phyloP scores from a whole-genome alignment of 2,888 invertebrate species.

The Brenthis hecate region DNA sequence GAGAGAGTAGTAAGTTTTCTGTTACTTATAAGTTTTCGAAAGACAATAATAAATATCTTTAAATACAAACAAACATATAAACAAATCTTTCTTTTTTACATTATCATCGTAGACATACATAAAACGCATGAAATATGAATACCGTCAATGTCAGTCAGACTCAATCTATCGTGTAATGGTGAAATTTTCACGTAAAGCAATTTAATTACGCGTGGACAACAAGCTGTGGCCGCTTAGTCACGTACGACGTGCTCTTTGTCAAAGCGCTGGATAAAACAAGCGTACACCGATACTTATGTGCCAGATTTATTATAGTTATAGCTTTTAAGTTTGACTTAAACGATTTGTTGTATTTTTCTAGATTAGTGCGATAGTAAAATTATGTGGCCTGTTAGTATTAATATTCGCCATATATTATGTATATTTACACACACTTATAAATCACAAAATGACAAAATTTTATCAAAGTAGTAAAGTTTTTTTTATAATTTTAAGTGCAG shows the following conservation, averaged over 20 bases:
- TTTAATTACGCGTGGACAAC: constrained; percentile 31
- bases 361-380: too few relatives aligned
- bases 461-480: too few relatives aligned
- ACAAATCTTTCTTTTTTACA: not conserved
- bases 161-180: constrained; percentile 7
- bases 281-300: constrained; percentile 1
- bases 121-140: not conserved
- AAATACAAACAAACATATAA: not conserved
- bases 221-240: constrained; percentile 29
- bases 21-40: too few relatives aligned
- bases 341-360: too few relatives aligned
- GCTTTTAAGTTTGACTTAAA: too few relatives aligned
- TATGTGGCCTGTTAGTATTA: too few relatives aligned
- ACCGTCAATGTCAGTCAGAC: constrained; percentile 6
- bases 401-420: not conserved
- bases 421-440: too few relatives aligned
- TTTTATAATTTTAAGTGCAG: too few relatives aligned
- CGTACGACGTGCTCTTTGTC: constrained; percentile 28
- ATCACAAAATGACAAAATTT: too few relatives aligned
- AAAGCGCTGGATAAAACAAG: constrained; percentile 12
- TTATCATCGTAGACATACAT: not conserved
- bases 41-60: too few relatives aligned
- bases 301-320: not conserved
- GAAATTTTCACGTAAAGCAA: constrained; percentile 30
- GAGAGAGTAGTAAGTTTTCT: too few relatives aligned